Conservation (phyloP, 2,113 vertebrate species). For the Alethe diademata region DNA sequence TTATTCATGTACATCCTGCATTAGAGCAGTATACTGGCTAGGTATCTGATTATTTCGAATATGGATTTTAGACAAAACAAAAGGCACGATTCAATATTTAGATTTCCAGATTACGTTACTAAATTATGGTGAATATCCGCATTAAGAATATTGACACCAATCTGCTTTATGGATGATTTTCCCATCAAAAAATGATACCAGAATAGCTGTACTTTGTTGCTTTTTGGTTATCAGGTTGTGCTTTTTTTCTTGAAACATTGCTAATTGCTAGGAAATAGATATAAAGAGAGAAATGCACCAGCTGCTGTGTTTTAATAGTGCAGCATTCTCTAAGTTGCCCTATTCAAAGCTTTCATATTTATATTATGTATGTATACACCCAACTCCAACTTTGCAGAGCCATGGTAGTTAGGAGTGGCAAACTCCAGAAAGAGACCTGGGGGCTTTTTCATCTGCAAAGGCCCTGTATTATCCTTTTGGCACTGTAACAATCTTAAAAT, state of each 20-base stretch:
- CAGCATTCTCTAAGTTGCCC: not conserved
- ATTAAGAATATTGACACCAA: not conserved
- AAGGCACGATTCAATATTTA: not conserved
- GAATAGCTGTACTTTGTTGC: not conserved
- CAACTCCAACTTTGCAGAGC: not conserved
- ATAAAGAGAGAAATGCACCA: not conserved
- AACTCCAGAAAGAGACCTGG: not conserved
- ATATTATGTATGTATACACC: not conserved
- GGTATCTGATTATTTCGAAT: not conserved
- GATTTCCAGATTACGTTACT: not conserved
- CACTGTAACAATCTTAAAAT: not conserved
- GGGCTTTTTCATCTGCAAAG: not conserved
- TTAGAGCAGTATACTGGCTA: not conserved
- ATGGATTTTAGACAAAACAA: not conserved
- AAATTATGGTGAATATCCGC: not conserved
- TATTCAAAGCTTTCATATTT: not conserved
- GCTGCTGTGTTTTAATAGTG: not conserved
- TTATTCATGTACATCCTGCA: not conserved
- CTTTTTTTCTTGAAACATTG: not conserved
- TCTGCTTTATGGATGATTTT: not conserved
- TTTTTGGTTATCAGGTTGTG: not conserved
- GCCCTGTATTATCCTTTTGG: not conserved
- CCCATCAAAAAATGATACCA: not conserved
- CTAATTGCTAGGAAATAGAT: not conserved
- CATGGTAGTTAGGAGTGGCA: not conserved